Base-by-base conservation (phyloP, 2,113 vertebrate genomes). In the Myanophis thanlyinensis region DNA sequence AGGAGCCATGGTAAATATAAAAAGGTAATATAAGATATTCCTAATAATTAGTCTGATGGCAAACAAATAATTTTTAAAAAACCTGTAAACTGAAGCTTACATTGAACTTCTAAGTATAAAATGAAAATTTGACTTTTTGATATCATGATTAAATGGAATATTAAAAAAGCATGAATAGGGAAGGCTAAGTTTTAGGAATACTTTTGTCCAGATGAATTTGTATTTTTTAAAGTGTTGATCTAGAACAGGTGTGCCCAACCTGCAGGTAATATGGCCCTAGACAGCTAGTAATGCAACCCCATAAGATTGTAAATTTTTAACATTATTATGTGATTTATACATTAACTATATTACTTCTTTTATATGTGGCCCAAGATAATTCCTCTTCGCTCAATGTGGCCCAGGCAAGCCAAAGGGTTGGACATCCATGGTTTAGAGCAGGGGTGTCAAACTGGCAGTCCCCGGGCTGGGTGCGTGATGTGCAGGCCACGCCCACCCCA, bases 1-100 rank as follows among this genome's bases (percentile, higher is more conserved):
- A 96, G 96, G 94, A 92, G 56, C 46, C 94, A 91, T 27, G 93
- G 94, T 92, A 96, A 95, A 90, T 88, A n/a, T 22, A 95, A 84
- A 88, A 94, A 96, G 92, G 89, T 92, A 40, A 91, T 93, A 94
- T 93, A 94, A 85, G 92, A 86, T 93, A 48, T 73, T 95, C 88
- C 90, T 49, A 92, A 91, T 88, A 94, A 93, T 93, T 95, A 95
- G 90, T 85, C 85, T 54, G 30, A 73, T 49, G 89, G 62, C 85
- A 86, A 93, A 20, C 93, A 92, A 94, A 23, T 48, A 5, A n/a
- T 89, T 89, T 92, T 47, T 30, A 44, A 59, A 92, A 48, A 44
- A 2, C 18, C 2, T 40, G 1, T 27, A 80, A 73, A 30, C 8
- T 23, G 30, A 27, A 92, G 2, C 9, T 22, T 48, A 56, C 35